These are phyloP conservation scores for Dicaeum eximium DNA, from an alignment of 2,113 vertebrate genomes.

Conservation along the genomic window DNA sequence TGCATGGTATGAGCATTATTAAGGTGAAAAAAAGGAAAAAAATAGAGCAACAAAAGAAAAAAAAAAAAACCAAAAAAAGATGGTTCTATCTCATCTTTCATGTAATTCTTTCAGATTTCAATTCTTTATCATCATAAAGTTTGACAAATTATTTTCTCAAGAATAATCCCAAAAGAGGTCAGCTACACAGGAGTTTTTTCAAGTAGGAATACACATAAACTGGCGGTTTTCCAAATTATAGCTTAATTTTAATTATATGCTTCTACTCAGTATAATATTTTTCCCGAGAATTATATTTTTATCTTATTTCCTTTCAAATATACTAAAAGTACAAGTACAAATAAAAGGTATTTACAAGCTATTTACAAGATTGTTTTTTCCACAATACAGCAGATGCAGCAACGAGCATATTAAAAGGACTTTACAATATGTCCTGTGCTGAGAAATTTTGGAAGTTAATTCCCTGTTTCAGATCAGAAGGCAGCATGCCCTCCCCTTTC, in stretches of 20 bases:
- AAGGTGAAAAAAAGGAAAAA: not conserved
- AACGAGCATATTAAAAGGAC: not conserved
- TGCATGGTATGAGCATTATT: accelerated
- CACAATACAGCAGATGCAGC: not conserved
- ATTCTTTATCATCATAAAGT: not conserved
- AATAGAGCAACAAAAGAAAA: not conserved
- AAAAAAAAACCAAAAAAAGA: too few relatives aligned
- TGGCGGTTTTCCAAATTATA: not conserved
- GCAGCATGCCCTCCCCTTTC: accelerated
- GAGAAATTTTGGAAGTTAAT: not conserved
- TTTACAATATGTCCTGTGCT: accelerated
- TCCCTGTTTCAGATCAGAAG: not conserved
- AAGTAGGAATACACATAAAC: not conserved
- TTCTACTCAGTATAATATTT: not conserved
- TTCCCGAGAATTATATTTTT: not conserved
- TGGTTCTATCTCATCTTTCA: not conserved
- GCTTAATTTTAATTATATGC: not conserved
- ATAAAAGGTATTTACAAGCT: not conserved
- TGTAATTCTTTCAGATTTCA: not conserved
- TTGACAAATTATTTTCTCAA: not conserved
- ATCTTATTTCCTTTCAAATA: not conserved
- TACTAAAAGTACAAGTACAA: not conserved
- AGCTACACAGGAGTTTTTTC: not conserved
- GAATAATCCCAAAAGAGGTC: not conserved
- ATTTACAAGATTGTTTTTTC: not conserved